Conservation (phyloP, 2,797 vertebrate species). For the Paguma larvata region DNA sequence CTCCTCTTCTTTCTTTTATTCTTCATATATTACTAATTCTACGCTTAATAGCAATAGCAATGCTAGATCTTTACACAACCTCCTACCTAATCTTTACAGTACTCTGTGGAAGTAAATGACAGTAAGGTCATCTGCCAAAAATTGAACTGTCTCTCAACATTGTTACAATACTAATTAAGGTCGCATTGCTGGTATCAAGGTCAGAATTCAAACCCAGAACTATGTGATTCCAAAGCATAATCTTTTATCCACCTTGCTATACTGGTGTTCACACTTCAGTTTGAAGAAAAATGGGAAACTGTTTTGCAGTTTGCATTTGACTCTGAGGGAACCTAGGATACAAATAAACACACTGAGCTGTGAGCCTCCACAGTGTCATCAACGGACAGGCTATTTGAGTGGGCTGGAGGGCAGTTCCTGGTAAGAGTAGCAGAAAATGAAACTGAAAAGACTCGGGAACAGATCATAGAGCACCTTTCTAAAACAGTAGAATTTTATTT, state of each 20-base stretch:
- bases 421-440: neutral
- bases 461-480: neutral
- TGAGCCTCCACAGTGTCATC: neutral
- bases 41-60: neutral
- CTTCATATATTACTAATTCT: neutral
- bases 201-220: slow-evolving; percentile 6
- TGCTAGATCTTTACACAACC: neutral
- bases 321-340: neutral
- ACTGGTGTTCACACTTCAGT: neutral
- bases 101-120: neutral
- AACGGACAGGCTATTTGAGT: neutral
- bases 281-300: slow-evolving; percentile 3
- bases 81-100: neutral
- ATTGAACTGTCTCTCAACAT: neutral
- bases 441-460: neutral
- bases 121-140: neutral
- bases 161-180: neutral
- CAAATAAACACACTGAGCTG: neutral
- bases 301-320: neutral
- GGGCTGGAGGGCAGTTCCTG: neutral
- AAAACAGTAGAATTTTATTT: neutral
- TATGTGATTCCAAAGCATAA: neutral
- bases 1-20: neutral
- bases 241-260: neutral
- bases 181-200: neutral